A percentile compares a stretch with the other conserved stretches of the same genome.
Conservation (phyloP, 2,888 invertebrate genomes). For the Hetaerina titia region DNA sequence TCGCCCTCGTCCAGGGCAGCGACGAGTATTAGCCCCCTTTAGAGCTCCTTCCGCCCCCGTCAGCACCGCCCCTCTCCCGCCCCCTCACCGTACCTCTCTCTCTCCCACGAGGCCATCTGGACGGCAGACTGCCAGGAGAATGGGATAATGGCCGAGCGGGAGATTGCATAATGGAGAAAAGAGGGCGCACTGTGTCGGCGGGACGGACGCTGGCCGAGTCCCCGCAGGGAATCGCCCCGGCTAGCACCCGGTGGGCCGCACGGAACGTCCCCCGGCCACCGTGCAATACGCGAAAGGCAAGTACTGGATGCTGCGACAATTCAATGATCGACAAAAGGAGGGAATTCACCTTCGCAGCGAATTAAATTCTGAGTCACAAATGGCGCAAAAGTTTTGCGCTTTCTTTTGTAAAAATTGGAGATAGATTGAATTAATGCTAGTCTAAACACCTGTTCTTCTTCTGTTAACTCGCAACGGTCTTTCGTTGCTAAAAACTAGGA, state of each 20-base stretch:
- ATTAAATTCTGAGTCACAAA: too few species aligned
- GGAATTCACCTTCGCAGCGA: too few species aligned
- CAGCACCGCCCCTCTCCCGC: neutral
- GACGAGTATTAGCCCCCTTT: neutral
- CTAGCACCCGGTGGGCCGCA: neutral
- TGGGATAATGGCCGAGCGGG: slow-evolving; percentile 47
- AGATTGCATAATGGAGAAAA: slow-evolving; percentile 42
- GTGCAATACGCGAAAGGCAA: too few species aligned
- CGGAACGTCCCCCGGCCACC: too few species aligned
- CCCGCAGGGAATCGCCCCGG: neutral
- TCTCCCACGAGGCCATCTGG: slow-evolving; percentile 58
- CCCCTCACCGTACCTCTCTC: neutral
- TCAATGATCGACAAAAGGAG: too few species aligned
- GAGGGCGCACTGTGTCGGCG: neutral
- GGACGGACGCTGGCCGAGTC: neutral
- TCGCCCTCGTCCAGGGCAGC: neutral
- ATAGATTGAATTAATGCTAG: too few species aligned
- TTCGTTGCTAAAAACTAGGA: too few species aligned
- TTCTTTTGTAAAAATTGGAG: too few species aligned
- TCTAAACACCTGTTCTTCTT: too few species aligned
- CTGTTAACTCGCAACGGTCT: too few species aligned
- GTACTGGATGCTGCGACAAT: too few species aligned
- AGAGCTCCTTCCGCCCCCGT: neutral
- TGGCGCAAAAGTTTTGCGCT: too few species aligned
- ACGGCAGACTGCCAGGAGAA: neutral